Evolutionary conservation across 2,113 vertebrate genomes (phyloP).

Genomic region (Phasianus colchicus): DNA sequence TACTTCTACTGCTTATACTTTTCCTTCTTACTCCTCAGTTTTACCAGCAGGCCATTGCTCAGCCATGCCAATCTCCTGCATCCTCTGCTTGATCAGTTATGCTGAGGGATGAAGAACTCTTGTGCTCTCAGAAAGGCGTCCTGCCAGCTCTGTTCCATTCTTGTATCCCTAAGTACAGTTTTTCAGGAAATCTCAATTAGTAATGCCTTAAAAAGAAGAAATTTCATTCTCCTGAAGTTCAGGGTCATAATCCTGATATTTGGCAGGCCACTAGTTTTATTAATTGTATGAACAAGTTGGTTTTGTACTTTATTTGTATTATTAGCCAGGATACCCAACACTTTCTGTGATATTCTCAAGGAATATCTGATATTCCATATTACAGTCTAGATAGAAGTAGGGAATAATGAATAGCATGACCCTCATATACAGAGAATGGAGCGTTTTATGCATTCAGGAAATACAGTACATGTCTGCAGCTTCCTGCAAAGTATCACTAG

Average conservation of each 20-base stretch:
- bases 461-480: neutral
- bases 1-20: too few relatives aligned
- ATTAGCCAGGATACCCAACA: neutral
- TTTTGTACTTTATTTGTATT: neutral
- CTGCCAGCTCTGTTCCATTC: too few relatives aligned
- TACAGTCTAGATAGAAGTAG: neutral
- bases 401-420: neutral
- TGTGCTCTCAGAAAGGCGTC: too few relatives aligned
- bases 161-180: too few relatives aligned
- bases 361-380: neutral
- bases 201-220: too few relatives aligned
- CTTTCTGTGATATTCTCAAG: neutral
- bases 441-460: neutral
- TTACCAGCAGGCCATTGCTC: too few relatives aligned
- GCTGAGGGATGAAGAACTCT: too few relatives aligned
- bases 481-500: conserved; percentile 1
- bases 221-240: neutral
- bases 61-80: too few relatives aligned
- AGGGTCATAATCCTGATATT: too few relatives aligned
- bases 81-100: too few relatives aligned
- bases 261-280: neutral
- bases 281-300: neutral
- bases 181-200: too few relatives aligned
- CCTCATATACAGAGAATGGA: neutral
- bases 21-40: too few relatives aligned